A percentile compares a stretch with the other conserved stretches of the same genome.
These are phyloP conservation scores for Eptesicus fuscus DNA, from an alignment of 2,113 vertebrate genomes.

Conservation along the genomic window DNA sequence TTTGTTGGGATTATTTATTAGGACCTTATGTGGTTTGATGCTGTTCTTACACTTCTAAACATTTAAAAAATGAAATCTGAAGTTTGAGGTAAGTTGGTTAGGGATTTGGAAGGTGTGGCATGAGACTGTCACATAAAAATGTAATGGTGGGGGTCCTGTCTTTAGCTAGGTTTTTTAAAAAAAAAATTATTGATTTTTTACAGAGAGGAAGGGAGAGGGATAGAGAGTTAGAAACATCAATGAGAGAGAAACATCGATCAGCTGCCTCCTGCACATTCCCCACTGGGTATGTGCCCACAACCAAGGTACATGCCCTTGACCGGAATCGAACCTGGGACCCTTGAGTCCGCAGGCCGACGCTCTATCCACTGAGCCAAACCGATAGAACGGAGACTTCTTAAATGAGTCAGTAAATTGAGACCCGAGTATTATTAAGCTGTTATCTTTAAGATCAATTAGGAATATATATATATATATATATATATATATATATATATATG, in stretches of 20 bases:
- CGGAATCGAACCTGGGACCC: too few species aligned
- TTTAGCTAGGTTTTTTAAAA: not conserved
- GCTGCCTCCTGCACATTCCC: too few species aligned
- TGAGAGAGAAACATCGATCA: too few species aligned
- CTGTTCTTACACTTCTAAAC: not conserved
- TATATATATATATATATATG: too few species aligned
- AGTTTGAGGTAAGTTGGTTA: not conserved
- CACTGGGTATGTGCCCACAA: too few species aligned
- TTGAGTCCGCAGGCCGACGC: too few species aligned
- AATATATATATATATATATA: not conserved
- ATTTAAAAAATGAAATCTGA: not conserved
- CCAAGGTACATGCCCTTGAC: too few species aligned
- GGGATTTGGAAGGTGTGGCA: not conserved
- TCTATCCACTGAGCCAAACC: too few species aligned
- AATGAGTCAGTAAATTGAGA: not conserved
- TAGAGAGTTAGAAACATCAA: too few species aligned
- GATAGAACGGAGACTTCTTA: not conserved
- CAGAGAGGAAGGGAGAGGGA: not conserved
- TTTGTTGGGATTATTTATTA: not conserved
- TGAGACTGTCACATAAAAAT: not conserved
- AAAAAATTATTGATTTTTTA: too few species aligned
- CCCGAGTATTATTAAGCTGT: not conserved
- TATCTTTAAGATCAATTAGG: not conserved
- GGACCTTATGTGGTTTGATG: not conserved
- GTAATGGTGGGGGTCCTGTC: not conserved